Conservation (phyloP, 2,888 invertebrate species). For the Creontiades dilutus region DNA sequence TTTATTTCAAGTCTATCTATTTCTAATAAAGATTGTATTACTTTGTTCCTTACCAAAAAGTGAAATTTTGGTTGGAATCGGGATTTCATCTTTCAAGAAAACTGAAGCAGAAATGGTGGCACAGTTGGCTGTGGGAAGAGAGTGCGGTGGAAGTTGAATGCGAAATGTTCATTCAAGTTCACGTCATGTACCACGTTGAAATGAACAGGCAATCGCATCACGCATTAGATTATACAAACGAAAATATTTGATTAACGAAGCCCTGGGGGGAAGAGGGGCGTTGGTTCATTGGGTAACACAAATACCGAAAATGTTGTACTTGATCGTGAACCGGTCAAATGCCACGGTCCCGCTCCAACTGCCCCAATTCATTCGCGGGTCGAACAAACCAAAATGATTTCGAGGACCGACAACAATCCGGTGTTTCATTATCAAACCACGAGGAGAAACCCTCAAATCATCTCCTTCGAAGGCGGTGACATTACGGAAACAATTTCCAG, state of each 20-base stretch:
- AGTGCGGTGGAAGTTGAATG: too few species aligned
- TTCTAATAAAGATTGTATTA: too few species aligned
- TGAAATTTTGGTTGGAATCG: too few species aligned
- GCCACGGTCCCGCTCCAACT: background rate
- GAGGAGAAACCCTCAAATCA: background rate
- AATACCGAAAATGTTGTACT: background rate
- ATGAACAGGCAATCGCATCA: too few species aligned
- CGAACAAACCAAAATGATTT: background rate
- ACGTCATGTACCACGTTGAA: too few species aligned
- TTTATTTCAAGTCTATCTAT: too few species aligned
- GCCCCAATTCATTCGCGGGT: background rate
- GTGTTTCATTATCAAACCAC: background rate
- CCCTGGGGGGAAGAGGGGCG: background rate
- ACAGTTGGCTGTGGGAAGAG: too few species aligned
- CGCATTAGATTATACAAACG: background rate
- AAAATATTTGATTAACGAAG: background rate
- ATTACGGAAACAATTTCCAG: too few species aligned
- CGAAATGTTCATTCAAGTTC: too few species aligned
- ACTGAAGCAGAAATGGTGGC: too few species aligned
- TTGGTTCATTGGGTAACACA: background rate
- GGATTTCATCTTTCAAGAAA: too few species aligned
- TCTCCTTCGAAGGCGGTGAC: background rate
- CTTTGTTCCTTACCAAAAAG: too few species aligned
- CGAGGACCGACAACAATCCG: background rate
- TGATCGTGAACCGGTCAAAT: slow-evolving; percentile 20